phyloP scores from a whole-genome alignment of 2,797 vertebrate genomes.

The Anas bernieri region DNA sequence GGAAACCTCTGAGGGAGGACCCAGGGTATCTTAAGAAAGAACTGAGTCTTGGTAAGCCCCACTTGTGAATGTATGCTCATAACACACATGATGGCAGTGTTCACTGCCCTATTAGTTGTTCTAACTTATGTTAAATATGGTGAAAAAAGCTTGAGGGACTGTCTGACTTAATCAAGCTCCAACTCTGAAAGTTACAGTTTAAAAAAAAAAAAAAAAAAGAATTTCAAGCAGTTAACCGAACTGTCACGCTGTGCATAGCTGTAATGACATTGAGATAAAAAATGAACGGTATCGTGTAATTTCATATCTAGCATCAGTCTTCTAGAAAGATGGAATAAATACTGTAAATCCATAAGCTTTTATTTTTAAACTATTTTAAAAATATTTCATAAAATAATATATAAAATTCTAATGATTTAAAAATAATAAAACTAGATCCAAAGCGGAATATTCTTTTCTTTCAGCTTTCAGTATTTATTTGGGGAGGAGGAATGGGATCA shows the following conservation, averaged over 20 bases:
- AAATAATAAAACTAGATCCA: background rate
- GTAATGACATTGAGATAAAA: background rate
- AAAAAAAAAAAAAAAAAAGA: background rate
- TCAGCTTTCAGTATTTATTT: background rate
- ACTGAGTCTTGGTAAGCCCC: background rate
- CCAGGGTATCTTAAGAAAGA: background rate
- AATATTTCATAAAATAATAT: background rate
- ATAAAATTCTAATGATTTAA: rapidly evolving
- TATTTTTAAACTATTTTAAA: background rate
- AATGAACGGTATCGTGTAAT: background rate
- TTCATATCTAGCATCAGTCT: background rate
- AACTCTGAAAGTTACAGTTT: background rate
- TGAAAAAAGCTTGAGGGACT: background rate
- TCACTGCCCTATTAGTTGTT: background rate
- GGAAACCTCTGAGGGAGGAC: conserved; percentile 57
- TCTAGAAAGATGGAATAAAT: background rate
- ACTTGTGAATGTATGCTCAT: background rate
- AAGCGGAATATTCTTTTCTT: background rate
- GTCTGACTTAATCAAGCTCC: background rate
- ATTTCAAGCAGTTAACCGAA: background rate
- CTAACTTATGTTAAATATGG: background rate
- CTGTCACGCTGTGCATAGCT: background rate
- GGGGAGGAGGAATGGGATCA: background rate
- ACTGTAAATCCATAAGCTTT: background rate
- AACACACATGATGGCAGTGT: background rate